Evolutionary conservation across 2,797 vertebrate species (phyloP).

Genomic region (Limosa lapponica): DNA sequence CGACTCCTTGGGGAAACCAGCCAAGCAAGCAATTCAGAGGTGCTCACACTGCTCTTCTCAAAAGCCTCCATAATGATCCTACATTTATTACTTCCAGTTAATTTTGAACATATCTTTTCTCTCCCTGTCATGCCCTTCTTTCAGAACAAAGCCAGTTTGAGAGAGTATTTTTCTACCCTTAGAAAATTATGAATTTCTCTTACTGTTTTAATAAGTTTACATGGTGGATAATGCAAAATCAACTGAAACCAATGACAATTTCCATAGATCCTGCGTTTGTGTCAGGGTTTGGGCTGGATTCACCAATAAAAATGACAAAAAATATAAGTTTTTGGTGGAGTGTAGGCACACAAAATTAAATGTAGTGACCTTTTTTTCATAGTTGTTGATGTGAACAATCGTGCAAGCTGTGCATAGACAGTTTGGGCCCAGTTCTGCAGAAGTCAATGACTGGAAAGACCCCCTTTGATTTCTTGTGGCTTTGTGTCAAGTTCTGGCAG

Average conservation of each 20-base stretch:
- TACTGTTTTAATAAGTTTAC: not conserved
- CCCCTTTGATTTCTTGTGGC: not conserved
- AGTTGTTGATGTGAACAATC: not conserved
- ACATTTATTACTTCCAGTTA: not conserved
- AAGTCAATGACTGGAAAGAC: not conserved
- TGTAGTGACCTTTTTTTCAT: fast-evolving
- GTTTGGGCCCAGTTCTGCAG: not conserved
- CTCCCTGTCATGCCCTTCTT: not conserved
- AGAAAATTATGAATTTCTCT: not conserved
- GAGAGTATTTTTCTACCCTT: not conserved
- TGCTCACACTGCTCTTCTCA: not conserved
- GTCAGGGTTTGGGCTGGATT: not conserved
- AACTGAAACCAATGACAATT: not conserved
- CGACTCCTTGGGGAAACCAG: not conserved
- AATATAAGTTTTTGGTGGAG: not conserved
- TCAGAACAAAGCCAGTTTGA: not conserved
- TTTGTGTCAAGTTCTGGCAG: not conserved
- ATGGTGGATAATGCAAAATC: not conserved
- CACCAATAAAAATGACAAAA: not conserved
- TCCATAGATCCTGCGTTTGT: not conserved
- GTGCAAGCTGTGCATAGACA: not conserved
- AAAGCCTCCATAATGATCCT: not conserved
- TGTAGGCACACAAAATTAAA: not conserved
- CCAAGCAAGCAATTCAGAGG: not conserved
- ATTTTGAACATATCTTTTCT: not conserved